phyloP scores from a whole-genome alignment of 2,113 vertebrate species.

The Oceanites oceanicus region DNA sequence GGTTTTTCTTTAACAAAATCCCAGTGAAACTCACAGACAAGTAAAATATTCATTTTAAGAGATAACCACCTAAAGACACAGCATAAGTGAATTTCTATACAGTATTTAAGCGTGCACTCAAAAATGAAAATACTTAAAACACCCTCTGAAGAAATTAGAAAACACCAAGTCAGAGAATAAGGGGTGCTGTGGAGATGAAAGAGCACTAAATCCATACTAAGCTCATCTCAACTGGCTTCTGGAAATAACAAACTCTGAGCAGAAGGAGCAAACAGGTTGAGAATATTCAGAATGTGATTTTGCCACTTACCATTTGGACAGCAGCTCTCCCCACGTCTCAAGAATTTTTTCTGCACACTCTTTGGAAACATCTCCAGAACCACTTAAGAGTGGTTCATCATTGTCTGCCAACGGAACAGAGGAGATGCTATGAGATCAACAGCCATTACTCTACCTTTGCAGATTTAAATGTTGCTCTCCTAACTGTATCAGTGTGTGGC shows the following conservation, averaged over 20 bases:
- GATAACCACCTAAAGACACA: background rate
- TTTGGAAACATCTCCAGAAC: slow-evolving; percentile 97
- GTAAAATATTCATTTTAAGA: background rate
- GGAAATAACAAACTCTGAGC: background rate
- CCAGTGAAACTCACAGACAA: background rate
- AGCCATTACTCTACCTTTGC: background rate
- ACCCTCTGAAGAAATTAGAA: background rate
- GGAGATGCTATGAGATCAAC: background rate
- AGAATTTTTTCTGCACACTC: slow-evolving; percentile 99
- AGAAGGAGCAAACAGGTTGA: background rate
- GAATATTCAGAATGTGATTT: background rate
- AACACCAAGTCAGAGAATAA: background rate
- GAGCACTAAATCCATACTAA: background rate
- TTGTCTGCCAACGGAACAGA: slow-evolving; percentile 84
- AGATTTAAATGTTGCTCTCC: background rate
- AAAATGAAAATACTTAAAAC: background rate
- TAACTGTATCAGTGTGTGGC: no score
- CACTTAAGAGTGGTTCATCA: slow-evolving; percentile 94
- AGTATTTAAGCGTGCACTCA: background rate
- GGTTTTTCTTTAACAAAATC: background rate
- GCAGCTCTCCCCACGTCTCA: slow-evolving; percentile 96
- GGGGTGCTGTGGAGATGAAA: background rate
- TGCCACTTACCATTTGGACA: slow-evolving; percentile 92
- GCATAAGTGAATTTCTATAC: background rate
- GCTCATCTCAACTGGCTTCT: background rate